These are phyloP conservation scores for Isoperla grammatica DNA, from an alignment of 2,888 invertebrate genomes.

Conservation along the genomic window DNA sequence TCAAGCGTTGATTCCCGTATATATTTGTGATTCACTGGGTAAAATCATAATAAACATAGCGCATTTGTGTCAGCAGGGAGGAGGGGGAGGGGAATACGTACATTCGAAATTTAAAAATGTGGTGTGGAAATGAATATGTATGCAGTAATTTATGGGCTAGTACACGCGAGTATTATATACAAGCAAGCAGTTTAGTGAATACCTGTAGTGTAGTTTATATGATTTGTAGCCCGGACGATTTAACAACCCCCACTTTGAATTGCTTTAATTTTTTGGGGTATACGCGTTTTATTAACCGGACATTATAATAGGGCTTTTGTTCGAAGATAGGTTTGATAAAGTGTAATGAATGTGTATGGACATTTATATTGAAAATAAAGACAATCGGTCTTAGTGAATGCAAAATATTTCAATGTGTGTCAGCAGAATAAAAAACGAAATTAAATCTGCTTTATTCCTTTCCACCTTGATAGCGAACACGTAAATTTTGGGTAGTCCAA, in stretches of 20 bases:
- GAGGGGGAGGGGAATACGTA: background rate
- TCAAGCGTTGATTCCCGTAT: background rate
- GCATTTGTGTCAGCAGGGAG: conserved; percentile 16
- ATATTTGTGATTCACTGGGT: conserved; percentile 18
- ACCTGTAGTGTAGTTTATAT: conserved; percentile 5
- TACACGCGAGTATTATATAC: conserved; percentile 17
- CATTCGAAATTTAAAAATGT: conserved; percentile 9
- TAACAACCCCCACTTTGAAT: conserved; percentile 11
- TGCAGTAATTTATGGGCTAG: conserved; percentile 26
- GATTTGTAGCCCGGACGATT: background rate
- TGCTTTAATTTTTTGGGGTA: background rate
- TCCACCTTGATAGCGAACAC: too few relatives aligned
- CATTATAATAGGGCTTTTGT: background rate
- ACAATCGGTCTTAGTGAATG: too few relatives aligned
- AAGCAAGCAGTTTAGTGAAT: conserved; percentile 4
- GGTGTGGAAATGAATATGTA: conserved; percentile 27
- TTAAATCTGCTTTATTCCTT: too few relatives aligned
- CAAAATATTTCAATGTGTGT: too few relatives aligned
- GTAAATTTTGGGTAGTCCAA: too few relatives aligned
- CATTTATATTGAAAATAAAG: too few relatives aligned
- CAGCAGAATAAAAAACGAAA: too few relatives aligned
- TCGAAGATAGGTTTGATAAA: background rate
- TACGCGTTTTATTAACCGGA: background rate
- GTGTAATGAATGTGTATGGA: too few relatives aligned
- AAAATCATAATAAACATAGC: conserved; percentile 20